Percentiles rank a stretch among this genome's conserved stretches.
phyloP scores from a whole-genome alignment of 1,140 invertebrate genomes.

The Ips nitidus region DNA sequence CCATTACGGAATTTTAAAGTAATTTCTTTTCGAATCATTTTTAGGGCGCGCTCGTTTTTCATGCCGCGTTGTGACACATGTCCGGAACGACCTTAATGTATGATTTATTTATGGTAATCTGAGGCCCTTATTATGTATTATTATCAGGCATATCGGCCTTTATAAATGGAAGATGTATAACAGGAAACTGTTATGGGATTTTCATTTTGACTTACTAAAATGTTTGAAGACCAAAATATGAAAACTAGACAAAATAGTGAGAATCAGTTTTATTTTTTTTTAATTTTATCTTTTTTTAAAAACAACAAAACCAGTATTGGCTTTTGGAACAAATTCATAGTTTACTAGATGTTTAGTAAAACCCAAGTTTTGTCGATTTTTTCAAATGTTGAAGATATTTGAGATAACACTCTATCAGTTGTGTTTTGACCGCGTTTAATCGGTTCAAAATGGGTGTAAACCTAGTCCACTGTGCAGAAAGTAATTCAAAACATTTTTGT shows the following conservation, averaged over 20 bases:
- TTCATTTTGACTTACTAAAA: too few relatives aligned
- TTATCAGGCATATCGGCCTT: slow-evolving; percentile 27
- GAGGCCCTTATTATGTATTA: slow-evolving; percentile 25
- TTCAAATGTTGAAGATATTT: too few relatives aligned
- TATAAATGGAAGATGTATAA: slow-evolving; percentile 26
- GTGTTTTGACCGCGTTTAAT: too few relatives aligned
- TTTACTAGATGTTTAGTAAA: too few relatives aligned
- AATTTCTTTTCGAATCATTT: slow-evolving; percentile 23
- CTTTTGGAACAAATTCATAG: too few relatives aligned
- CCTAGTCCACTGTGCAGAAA: too few relatives aligned
- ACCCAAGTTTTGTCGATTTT: too few relatives aligned
- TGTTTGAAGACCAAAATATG: too few relatives aligned
- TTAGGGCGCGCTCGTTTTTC: slow-evolving; percentile 24
- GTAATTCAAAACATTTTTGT: too few relatives aligned
- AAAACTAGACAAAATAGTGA: not conserved
- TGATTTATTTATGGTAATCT: slow-evolving; percentile 29
- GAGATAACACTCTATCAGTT: too few relatives aligned
- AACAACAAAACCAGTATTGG: not conserved
- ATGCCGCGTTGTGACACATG: slow-evolving; percentile 22
- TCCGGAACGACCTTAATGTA: slow-evolving; percentile 22
- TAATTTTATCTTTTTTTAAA: not conserved
- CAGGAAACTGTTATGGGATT: slow-evolving; percentile 10
- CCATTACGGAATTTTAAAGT: slow-evolving; percentile 29
- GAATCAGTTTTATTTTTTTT: not conserved
- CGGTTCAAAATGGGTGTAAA: too few relatives aligned